These are phyloP conservation scores for Catocala nupta DNA, from an alignment of 2,888 invertebrate species.

Conservation along the genomic window DNA sequence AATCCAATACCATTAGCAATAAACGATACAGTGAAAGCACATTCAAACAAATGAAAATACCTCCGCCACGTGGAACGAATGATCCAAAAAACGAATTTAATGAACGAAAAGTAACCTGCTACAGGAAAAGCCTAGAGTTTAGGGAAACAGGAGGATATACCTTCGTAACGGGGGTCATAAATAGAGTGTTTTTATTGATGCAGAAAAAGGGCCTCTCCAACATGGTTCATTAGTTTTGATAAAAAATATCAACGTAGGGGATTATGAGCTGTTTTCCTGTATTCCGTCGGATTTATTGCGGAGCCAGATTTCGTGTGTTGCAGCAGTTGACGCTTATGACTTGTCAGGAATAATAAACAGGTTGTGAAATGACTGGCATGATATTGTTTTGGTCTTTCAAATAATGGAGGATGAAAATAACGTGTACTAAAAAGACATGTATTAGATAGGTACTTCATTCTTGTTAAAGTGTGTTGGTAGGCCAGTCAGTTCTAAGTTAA, in stretches of 20 bases:
- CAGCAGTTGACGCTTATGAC: constrained; percentile 1
- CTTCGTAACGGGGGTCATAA: constrained; percentile 36
- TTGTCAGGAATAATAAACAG: neutral
- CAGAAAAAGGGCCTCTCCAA: constrained; percentile 23
- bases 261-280: constrained; percentile 10
- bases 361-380: neutral
- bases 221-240: constrained; percentile 37
- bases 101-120: constrained; percentile 30
- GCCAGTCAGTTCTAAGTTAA: too few species aligned
- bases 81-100: constrained; percentile 38
- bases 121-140: constrained; percentile 22
- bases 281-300: neutral
- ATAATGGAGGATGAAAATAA: too few species aligned
- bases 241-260: constrained; percentile 27
- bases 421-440: too few species aligned
- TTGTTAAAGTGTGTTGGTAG: too few species aligned
- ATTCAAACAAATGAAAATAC: constrained; percentile 10
- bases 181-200: constrained; percentile 42
- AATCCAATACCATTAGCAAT: constrained; percentile 12
- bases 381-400: too few species aligned
- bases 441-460: too few species aligned
- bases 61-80: constrained; percentile 29
- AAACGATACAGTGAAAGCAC: neutral
- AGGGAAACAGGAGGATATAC: constrained; percentile 22
- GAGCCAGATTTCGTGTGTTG: constrained; percentile 2